Evolutionary conservation across 2,797 vertebrate species (phyloP), one percentile per base, ranked within the genome.

Genomic region (Pangasius mekongensis): DNA sequence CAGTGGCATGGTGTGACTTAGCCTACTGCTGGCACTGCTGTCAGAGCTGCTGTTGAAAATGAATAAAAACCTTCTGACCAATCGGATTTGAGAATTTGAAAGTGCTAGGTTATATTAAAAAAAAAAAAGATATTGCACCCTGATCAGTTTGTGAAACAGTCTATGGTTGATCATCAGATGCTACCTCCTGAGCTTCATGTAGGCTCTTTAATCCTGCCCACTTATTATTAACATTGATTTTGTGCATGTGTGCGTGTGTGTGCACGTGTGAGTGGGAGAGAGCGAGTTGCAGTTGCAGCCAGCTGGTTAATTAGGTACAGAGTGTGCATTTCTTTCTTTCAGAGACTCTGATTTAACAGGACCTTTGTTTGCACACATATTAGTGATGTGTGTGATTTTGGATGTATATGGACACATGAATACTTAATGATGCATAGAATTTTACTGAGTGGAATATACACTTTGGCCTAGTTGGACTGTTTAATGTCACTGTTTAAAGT

Each of bases 81-180:
- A 69, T 36, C 14, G 6, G 30, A 69, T 69, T 69, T 16, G 30
- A 36, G n/a, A 36, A 36, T 36, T 69, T 14, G 36, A 13, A 67
- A 13, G 62, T n/a, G 27, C 24, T 10, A 64, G 24, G 27, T 64
- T 64, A 24, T 64, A 16, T 14, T 43, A 13, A 52, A 52, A 52
- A 13, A 52, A 52, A 52, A 43, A 24, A 60, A 2, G 3, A n/a
- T 64, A 27, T 64, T 3, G 0, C 24, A 11, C 27, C 60, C 24
- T 64, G 43, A 43, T 43, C 64, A 81, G 88, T 54, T 14, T 83
- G 64, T 90, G 86, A 82, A 89, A 87, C 85, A 80, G 88, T 90
- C 87, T 27, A 87, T 89, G 84, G 30, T 33, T 69, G 58, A 90
- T 92, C 91, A 91, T 87, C 84, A 84, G 56, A 58, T 24, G 74